Evolutionary conservation across 2,113 vertebrate species (phyloP), one percentile per base, ranked within the genome.

Genomic region (Panthera leo): DNA sequence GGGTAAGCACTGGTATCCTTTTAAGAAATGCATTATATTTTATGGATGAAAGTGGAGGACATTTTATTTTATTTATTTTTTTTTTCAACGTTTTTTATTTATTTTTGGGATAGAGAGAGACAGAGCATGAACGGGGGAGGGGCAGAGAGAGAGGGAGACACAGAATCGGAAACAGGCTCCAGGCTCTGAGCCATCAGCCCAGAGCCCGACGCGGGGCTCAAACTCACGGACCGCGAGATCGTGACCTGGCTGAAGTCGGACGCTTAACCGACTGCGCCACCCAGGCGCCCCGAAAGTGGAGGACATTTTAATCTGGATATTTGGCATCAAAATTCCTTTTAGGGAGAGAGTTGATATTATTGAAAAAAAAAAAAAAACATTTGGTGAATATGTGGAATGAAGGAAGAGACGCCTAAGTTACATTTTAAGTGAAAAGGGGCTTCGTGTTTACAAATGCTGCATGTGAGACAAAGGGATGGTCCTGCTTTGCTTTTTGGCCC

Each of bases 301-400:
- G n/a, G 42, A 42, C 92, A 93, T 94, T 96, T 97, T 97, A 89
- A 94, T 79, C 86, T 68, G 53, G 89, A 89, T 80, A 95, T 78
- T 86, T 96, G 91, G 48, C 39, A 89, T 25, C 39, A 93, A 42
- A 89, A 89, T 89, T 94, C 89, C 27, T 91, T 97, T 95, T 53
- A 94, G 78, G 42, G 73, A 91, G 25, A 80, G 5, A 68, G 23
- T 34, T 91, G 73, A 84, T 34, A 89, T 89, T 21, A 73, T 39
- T 55, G 68, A 63, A 29, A 19, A 14, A 39, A 31, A 39, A 31
- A 12, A 65, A 36, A 21, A 65, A 3, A 70, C 12, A 73, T 34
- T 73, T 68, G 67, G 3, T 76, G 65, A 83, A 67, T 91, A 85
- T 3, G n/a, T 78, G 61, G 79, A 93, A 92, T 53, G 12, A 55